Evolutionary conservation across 2,888 invertebrate species (phyloP), one percentile per base, ranked within the genome.

Genomic region (Rutpela maculata): DNA sequence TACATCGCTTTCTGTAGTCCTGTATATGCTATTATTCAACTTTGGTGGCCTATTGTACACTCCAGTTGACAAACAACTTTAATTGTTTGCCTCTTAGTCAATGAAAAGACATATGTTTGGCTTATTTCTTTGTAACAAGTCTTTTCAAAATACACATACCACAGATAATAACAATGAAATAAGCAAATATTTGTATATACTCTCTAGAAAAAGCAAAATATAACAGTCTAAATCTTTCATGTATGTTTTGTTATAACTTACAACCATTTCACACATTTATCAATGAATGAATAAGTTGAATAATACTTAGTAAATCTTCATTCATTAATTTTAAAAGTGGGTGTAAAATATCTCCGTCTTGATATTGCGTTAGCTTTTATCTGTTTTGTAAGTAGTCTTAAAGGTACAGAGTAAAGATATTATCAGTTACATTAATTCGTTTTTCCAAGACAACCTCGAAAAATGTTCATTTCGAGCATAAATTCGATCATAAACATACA

Each of bases 21-120:
- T 78, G 69, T 77, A 55, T 74, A 69, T 76, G 31, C 38, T 50
- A 69, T 74, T 78, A 76, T 76, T 50, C 80, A 74, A 76, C 82
- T 80, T 77, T 74, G 84, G 84, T 84, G 84, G 84, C 75, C 84
- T 77, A 78, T 82, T 83, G 80, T 80, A 69, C 60, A 78, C 78
- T 80, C 78, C 76, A 81, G 73, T 76, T 81, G 78, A 81, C 82
- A 82, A 84, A 84, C 78, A 78, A 78, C 59, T 60, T 74, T 76
- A 77, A 82, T 84, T 81, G 82, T 81, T 76, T 31, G 77, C 56
- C 66, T 56, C 75, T 74, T 79, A 63, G 74, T 80, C 77, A 81
- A 81, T 82, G 76, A 76, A 73, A 82, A 80, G 80, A 77, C 79
- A 81, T 81, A 75, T 80, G 81, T 82, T 79, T 71, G 76, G 50